phyloP scores from a whole-genome alignment of 1,140 invertebrate species.

The Drosophila subobscura region DNA sequence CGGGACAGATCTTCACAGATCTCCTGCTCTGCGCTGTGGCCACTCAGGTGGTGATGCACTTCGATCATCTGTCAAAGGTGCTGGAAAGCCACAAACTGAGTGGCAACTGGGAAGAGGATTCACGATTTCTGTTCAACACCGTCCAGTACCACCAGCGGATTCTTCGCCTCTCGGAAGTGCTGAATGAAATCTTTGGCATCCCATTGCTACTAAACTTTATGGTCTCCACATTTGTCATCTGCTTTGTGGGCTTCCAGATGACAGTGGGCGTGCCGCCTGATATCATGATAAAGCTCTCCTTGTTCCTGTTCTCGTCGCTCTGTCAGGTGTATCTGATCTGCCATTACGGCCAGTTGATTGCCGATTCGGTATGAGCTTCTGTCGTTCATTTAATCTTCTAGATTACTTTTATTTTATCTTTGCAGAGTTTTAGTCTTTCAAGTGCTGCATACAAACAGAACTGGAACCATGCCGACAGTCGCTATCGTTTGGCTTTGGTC shows the following conservation, averaged over 20 bases:
- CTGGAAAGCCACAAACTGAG: slow-evolving; percentile 28
- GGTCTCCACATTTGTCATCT: slow-evolving; percentile 73
- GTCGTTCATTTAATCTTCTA: not conserved
- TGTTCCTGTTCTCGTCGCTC: slow-evolving; percentile 59
- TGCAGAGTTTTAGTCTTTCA: slow-evolving; percentile 58
- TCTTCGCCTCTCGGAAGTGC: slow-evolving; percentile 23
- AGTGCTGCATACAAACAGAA: slow-evolving; percentile 69
- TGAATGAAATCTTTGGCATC: slow-evolving; percentile 66
- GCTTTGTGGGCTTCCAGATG: slow-evolving; percentile 76
- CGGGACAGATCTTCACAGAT: slow-evolving; percentile 73
- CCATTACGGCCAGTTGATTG: slow-evolving; percentile 64
- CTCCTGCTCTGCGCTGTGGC: slow-evolving; percentile 63
- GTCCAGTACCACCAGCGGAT: slow-evolving; percentile 58
- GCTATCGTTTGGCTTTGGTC: slow-evolving; percentile 58
- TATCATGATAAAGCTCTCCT: slow-evolving; percentile 52
- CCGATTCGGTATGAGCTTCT: slow-evolving; percentile 51
- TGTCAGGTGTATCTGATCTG: slow-evolving; percentile 69
- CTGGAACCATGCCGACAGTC: slow-evolving; percentile 62
- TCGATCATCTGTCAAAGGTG: slow-evolving; percentile 45
- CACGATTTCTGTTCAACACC: slow-evolving; percentile 13
- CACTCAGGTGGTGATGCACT: slow-evolving; percentile 74
- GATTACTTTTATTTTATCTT: not conserved
- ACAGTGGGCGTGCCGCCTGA: slow-evolving; percentile 60
- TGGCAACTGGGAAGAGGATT: slow-evolving; percentile 42
- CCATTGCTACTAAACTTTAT: slow-evolving; percentile 65